Conservation (phyloP, 2,113 vertebrate species). For the Picathartes gymnocephalus region DNA sequence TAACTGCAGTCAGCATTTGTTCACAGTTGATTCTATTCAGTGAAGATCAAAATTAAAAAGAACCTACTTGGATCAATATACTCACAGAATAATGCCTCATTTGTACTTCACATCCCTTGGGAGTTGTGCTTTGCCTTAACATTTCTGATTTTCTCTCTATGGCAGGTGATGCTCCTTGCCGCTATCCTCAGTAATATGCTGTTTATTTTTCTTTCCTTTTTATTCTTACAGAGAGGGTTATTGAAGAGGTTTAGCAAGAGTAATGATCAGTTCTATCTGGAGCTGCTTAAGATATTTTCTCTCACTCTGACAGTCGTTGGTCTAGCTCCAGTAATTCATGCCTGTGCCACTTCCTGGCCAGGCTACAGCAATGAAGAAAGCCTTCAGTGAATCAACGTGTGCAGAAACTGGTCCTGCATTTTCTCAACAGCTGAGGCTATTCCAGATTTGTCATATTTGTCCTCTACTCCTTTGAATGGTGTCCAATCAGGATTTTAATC, state of each 20-base stretch:
- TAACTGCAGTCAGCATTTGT: neutral
- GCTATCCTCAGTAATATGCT: neutral
- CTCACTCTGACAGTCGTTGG: neutral
- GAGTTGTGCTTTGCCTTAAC: neutral
- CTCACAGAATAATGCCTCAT: neutral
- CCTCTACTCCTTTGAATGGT: neutral
- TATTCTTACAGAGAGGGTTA: neutral
- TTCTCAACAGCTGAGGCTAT: neutral
- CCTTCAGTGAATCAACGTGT: neutral
- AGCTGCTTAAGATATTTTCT: neutral
- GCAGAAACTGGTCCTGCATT: neutral
- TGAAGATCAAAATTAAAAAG: neutral
- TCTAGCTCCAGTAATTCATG: neutral
- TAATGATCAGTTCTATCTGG: neutral
- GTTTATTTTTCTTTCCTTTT: neutral
- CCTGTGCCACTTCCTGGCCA: neutral
- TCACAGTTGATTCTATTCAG: neutral
- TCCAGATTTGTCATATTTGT: neutral
- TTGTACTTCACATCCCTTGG: neutral
- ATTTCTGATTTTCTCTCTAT: neutral
- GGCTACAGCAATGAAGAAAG: neutral
- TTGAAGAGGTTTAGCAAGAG: neutral
- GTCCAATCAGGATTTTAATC: neutral
- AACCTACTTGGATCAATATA: neutral
- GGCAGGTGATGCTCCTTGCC: neutral